A percentile compares a stretch with the other conserved stretches of the same genome.
These are phyloP conservation scores for Parotia lawesii DNA, from an alignment of 2,113 vertebrate genomes.

Conservation along the genomic window DNA sequence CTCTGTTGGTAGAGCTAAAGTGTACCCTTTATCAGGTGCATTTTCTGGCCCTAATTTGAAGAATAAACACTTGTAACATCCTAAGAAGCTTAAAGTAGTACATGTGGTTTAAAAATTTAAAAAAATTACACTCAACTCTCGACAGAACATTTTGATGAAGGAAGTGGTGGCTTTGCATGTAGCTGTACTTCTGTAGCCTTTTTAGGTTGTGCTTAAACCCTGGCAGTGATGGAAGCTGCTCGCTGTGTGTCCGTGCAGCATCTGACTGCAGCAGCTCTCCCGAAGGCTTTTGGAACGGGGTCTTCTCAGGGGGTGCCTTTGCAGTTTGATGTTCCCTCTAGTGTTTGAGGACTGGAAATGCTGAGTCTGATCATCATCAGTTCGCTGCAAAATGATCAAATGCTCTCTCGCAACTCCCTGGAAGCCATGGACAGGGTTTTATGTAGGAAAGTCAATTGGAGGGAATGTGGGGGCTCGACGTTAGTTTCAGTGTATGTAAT, in stretches of 20 bases:
- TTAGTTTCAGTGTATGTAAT: neutral
- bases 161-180: neutral
- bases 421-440: neutral
- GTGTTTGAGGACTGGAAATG: conserved; percentile 37
- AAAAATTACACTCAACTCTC: accelerated
- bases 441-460: neutral
- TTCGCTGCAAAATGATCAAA: neutral
- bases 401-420: neutral
- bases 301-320: neutral
- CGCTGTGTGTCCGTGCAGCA: accelerated
- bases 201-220: neutral
- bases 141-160: neutral
- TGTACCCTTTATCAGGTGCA: neutral
- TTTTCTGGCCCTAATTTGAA: neutral
- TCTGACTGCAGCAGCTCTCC: accelerated
- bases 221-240: neutral
- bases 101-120: neutral
- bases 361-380: neutral
- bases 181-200: neutral
- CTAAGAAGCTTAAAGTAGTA: neutral
- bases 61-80: neutral
- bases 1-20: neutral
- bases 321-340: conserved; percentile 50
- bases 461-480: neutral
- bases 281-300: accelerated